phyloP scores from a whole-genome alignment of 2,888 invertebrate species.

The Cinara cedri region DNA sequence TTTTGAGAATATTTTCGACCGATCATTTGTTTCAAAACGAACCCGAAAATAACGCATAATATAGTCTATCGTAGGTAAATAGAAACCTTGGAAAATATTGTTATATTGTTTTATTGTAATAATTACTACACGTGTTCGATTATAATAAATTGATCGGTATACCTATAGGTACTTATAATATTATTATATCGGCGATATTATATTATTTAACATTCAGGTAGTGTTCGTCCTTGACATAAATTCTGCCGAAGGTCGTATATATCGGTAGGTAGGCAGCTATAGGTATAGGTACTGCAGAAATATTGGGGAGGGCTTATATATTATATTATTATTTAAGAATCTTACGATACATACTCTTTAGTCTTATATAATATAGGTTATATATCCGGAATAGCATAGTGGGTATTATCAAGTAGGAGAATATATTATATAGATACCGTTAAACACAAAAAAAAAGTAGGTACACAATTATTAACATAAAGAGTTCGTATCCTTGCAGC shows the following conservation, averaged over 20 bases:
- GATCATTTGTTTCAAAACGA: not conserved
- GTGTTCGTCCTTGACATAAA: constrained; percentile 48
- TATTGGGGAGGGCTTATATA: constrained; percentile 14
- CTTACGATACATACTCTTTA: not conserved
- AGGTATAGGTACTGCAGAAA: not conserved
- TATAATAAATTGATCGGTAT: constrained; percentile 3
- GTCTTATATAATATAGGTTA: no score
- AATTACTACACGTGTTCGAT: constrained; percentile 15
- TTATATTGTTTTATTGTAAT: constrained; percentile 22
- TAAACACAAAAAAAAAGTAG: no score
- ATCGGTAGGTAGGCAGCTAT: no score
- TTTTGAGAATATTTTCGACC: no score
- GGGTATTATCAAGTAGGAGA: no score
- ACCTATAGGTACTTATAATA: no score
- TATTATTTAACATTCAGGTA: constrained; percentile 31
- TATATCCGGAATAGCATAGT: no score
- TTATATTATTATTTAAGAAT: not conserved
- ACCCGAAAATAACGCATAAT: not conserved
- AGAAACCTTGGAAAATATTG: constrained; percentile 17
- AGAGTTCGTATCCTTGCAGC: no score
- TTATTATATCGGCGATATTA: no score
- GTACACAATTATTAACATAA: no score
- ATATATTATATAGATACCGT: no score
- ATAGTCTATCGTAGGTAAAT: not conserved
- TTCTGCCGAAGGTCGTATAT: constrained; percentile 24